Evolutionary conservation across 2,797 vertebrate genomes (phyloP), one percentile per base, ranked within the genome.

Genomic region (Poeciliopsis turneri): DNA sequence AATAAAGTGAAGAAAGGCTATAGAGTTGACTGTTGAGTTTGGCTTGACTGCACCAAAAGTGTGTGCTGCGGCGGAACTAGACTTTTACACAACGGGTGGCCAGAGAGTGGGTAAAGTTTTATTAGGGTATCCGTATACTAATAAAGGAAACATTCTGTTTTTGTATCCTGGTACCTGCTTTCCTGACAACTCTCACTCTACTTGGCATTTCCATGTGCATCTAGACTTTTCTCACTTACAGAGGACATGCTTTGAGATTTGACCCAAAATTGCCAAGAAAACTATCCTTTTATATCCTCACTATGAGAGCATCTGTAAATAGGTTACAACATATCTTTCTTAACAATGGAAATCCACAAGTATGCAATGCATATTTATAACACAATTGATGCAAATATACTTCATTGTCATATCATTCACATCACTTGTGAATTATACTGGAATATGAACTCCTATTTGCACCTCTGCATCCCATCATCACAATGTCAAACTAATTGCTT

Each of bases 1-100:
- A 88, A 90, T 90, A 69, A 87, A 87, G 81, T 82, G 75, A 72
- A 57, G 16, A 78, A 69, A 78, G 78, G 76, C 72, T 51, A 77
- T 87, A 55, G 72, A 77, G 77, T 75, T 51, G 15, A 51, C 77
- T 71, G 79, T 82, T 72, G 55, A 43, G 70, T 78, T 68, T 55
- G 72, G 59, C 78, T 78, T 33, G 82, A 76, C 83, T 72, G 79
- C 57, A 77, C 85, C 57, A 82, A 79, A 86, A 53, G 28, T 75
- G 85, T 88, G 61, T 59, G 51, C 12, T 76, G 66, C 2, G 23
- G 23, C 4, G 11, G 11, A 69, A 43, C 66, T 69, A 43, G 36
- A 41, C 23, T 43, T 69, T 43, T 69, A 69, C 20, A 43, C 66
- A 43, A 43, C 10, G 36, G 23, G 39, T 41, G 39, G 39, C 4